Percentiles rank a stretch among this genome's conserved stretches.
Evolutionary conservation across 2,888 invertebrate species (phyloP).

Genomic region (Himalopsyche tibetana): DNA sequence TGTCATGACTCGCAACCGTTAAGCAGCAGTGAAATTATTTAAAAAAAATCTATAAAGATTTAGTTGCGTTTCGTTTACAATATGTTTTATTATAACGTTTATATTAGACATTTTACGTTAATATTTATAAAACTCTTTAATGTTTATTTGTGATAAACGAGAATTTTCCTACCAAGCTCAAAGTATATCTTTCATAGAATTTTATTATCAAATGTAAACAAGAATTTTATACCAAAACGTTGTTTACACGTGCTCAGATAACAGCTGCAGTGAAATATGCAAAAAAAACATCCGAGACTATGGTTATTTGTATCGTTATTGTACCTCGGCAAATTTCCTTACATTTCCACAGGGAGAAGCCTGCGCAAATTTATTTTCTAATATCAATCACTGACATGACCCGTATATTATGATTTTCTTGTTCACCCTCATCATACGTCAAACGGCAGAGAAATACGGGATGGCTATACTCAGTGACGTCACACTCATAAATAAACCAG

Average conservation of each 20-base stretch:
- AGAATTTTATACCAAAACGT: background rate
- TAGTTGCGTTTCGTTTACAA: no score
- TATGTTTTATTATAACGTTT: no score
- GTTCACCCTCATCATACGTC: constrained; percentile 64
- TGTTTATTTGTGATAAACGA: no score
- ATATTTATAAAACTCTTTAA: no score
- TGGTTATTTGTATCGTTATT: constrained; percentile 41
- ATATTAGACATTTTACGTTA: no score
- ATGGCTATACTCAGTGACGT: background rate
- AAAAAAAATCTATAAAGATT: no score
- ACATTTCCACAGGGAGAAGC: constrained; percentile 32
- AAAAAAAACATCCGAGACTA: constrained; percentile 8
- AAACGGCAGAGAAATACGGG: constrained; percentile 29
- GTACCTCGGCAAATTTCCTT: constrained; percentile 44
- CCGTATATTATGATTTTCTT: constrained; percentile 63
- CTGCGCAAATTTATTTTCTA: constrained; percentile 56
- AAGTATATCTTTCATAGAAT: no score
- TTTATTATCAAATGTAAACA: background rate
- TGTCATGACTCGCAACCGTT: no score
- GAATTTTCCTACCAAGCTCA: no score
- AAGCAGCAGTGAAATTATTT: no score
- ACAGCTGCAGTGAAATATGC: constrained; percentile 28
- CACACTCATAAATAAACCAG: no score
- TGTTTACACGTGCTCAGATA: background rate
- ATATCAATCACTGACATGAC: constrained; percentile 65